Evolutionary conservation across 2,888 invertebrate genomes (phyloP), one percentile per base, ranked within the genome.

Genomic region (Dolomedes plantarius): DNA sequence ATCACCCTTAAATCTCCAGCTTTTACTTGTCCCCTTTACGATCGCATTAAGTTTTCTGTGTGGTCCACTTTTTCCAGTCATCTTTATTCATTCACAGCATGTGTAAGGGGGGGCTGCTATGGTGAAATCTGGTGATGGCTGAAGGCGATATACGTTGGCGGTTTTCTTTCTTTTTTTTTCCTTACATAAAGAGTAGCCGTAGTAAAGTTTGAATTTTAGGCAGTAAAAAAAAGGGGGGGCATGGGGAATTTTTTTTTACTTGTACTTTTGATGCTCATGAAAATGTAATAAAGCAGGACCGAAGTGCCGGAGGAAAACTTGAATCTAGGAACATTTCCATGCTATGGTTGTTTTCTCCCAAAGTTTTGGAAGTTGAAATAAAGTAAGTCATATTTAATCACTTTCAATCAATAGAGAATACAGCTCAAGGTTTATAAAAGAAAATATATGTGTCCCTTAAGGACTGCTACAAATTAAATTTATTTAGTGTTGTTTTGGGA

Each of bases 81-180:
- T 46, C 41, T 46, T 46, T 46, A 46, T 46, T 46, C 41, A 46
- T 46, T 46, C 41, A 46, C 41, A 46, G 41, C 41, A 46, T 46
- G 41, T 46, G 41, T 46, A 46, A 46, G 16, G 41, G 41, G 16
- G 41, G 41, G 16, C 6, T 46, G 41, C 41, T 11, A 13, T n/a
- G 41, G 41, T 46, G 36, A 36, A 46, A n/a, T 2, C 16, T 11
- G 13, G 16, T 46, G 41, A 46, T 46, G 16, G 41, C 41, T 46
- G 16, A 16, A 13, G 41, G 41, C 41, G 16, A 46, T 46, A 13
- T 36, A 11, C 36, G 36, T 36, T n/a, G n/a, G n/a, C n/a, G n/a
- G n/a, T 7, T 7, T 36, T 36, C 36, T 36, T 36, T 1, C 9
- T 41, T 46, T 46, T 46, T 46, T 36, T 46, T 16, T 41, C 2